Conservation (phyloP, 2,888 invertebrate species). For the Scelioninae gen. 1 region DNA sequence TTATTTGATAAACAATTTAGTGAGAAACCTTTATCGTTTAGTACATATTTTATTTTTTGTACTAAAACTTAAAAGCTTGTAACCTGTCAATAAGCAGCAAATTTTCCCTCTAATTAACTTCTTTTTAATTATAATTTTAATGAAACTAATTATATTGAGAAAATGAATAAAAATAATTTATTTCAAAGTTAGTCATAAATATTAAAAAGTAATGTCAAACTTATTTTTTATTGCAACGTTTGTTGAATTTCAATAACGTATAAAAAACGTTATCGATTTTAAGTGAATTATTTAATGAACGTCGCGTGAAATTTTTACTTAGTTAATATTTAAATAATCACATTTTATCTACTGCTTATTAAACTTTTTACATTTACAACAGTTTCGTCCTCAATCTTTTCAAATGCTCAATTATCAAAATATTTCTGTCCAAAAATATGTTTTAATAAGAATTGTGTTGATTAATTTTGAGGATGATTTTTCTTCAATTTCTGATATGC, state of each 20-base stretch:
- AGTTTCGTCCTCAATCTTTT: too few relatives aligned
- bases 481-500: background rate
- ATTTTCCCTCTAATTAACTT: background rate
- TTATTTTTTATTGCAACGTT: background rate
- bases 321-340: background rate
- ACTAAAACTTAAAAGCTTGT: background rate
- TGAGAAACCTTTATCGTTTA: background rate
- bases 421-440: background rate
- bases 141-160: background rate
- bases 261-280: background rate
- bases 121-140: background rate
- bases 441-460: background rate
- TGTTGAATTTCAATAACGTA: background rate
- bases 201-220: background rate
- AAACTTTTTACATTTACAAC: background rate
- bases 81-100: background rate
- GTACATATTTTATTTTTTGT: background rate
- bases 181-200: background rate
- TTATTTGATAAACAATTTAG: background rate
- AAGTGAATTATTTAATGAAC: background rate
- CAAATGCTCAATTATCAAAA: background rate
- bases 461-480: background rate
- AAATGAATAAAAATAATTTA: background rate
- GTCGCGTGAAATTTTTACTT: background rate
- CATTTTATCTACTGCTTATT: background rate